phyloP scores from a whole-genome alignment of 1,140 invertebrate species.

The Penaeus vannamei region DNA sequence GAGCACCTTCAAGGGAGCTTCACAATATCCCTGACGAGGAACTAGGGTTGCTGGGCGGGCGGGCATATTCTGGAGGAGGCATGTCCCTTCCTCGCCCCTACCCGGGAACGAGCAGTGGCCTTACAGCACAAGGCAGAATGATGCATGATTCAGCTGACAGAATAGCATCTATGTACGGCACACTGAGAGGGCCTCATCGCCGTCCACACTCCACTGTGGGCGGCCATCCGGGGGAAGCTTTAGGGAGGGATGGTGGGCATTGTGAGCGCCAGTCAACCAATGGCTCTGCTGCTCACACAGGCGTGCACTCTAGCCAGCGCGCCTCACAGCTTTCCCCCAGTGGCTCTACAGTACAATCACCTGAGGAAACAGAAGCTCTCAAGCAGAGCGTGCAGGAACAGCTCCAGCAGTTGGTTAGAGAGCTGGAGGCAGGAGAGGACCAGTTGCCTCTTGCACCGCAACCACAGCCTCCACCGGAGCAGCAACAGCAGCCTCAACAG shows the following conservation, averaged over 20 bases:
- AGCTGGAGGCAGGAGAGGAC: slow-evolving; percentile 60
- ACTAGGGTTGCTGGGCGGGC: slow-evolving; percentile 1
- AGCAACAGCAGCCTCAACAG: not conserved
- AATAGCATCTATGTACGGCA: slow-evolving; percentile 62
- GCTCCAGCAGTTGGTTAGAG: slow-evolving; percentile 62
- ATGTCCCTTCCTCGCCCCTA: slow-evolving; percentile 55
- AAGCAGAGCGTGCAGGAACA: slow-evolving; percentile 65
- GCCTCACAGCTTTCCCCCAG: slow-evolving; percentile 48
- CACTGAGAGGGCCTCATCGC: slow-evolving; percentile 37
- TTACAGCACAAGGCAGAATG: slow-evolving; percentile 10
- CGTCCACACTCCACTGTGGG: slow-evolving; percentile 62
- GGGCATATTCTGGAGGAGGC: slow-evolving; percentile 45
- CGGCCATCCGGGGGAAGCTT: slow-evolving; percentile 65
- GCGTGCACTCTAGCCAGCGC: slow-evolving; percentile 1
- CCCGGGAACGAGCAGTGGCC: slow-evolving; percentile 36
- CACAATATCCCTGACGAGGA: slow-evolving; percentile 64
- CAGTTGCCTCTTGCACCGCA: not conserved
- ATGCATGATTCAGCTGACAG: slow-evolving; percentile 52
- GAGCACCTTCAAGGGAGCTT: slow-evolving; percentile 61
- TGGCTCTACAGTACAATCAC: not conserved
- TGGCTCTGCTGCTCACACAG: slow-evolving; percentile 40
- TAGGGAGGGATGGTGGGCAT: slow-evolving; percentile 68
- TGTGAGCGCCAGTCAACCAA: slow-evolving; percentile 62
- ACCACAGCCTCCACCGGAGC: not conserved
- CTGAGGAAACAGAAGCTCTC: slow-evolving; percentile 41